Base-by-base conservation (phyloP, 1,140 invertebrate species). In the Zophobas morio region DNA sequence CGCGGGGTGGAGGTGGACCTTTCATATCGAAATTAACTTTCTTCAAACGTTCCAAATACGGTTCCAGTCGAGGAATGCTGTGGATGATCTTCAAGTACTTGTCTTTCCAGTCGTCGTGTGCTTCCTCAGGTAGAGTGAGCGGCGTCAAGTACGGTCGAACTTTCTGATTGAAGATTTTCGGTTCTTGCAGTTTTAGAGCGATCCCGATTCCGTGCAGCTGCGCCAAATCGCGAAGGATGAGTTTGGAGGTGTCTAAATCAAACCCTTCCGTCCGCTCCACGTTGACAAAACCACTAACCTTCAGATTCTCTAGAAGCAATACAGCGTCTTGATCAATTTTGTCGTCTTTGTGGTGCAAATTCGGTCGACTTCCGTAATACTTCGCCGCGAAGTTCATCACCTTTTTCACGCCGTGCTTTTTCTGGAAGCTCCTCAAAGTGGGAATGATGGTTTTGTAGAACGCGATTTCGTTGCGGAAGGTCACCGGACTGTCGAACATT, bases 251-350 rank as follows among this genome's bases (percentile, higher is more conserved):
- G 5, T 84, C 54, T 51, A 84, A 85, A 81, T 88, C 82, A 56
- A 87, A 80, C 0, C 86, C 82, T 74, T 83, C 82, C 40, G 78
- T 77, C 75, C 84, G 60, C 79, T 87, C 77, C 76, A 74, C 54
- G 40, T 81, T 81, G 71, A 73, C 53, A 77, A 84, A 88, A 6
- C 86, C 88, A 0, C 76, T 75, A 0, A 75, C 39, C 46, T 87
- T 89, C 1, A 90, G 74, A 83, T 91, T 90, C 63, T 91, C 89
- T 78, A 90, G 82, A 0, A 91, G 42, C 8, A 91, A 85, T 1
- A 89, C 86, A 0, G 89, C 89, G 47, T 90, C 81, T 0, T 89
- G 83, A 66, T 90, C 88, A 1, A 90, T 86, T 20, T 84, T 82
- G 0, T 57, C 34, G 0, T 84, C 60, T 5, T 85, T 78, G 0